Percentiles rank a stretch among this genome's conserved stretches.
Evolutionary conservation across 2,113 vertebrate species (phyloP).

Genomic region (Nerophis ophidion): DNA sequence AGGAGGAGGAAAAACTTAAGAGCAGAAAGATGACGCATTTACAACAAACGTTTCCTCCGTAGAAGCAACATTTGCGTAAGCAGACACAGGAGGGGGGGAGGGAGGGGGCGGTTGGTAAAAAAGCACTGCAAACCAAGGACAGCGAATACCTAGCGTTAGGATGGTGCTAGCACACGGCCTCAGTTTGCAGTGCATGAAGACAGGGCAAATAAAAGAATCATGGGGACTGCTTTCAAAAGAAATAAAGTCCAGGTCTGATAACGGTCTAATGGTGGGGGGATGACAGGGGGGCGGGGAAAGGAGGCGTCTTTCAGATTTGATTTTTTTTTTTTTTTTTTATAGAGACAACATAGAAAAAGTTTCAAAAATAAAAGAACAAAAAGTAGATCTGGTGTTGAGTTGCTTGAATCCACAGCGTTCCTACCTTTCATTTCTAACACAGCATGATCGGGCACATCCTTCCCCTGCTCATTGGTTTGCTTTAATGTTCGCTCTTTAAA

Average conservation of each 20-base stretch:
- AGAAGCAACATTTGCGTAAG: slow-evolving; percentile 66
- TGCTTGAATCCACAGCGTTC: slow-evolving; percentile 73
- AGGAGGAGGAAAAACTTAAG: slow-evolving; percentile 30
- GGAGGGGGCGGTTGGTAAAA: slow-evolving; percentile 40
- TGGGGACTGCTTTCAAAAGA: slow-evolving; percentile 32
- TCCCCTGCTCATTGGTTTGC: slow-evolving; percentile 91
- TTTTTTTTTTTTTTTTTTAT: slow-evolving; percentile 28
- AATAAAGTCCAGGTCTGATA: slow-evolving; percentile 57
- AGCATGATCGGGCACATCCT: slow-evolving; percentile 92
- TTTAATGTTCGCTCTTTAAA: slow-evolving; percentile 91
- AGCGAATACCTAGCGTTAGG: slow-evolving; percentile 8
- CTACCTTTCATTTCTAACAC: slow-evolving; percentile 98
- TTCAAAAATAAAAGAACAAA: slow-evolving; percentile 36
- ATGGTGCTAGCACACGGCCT: slow-evolving; percentile 14
- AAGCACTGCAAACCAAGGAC: slow-evolving; percentile 62
- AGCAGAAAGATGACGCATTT: slow-evolving; percentile 50
- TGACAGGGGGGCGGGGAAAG: neutral
- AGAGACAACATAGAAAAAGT: slow-evolving; percentile 63
- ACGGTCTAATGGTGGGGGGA: slow-evolving; percentile 56
- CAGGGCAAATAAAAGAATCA: slow-evolving; percentile 41
- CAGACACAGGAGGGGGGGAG: slow-evolving; percentile 45
- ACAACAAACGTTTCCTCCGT: slow-evolving; percentile 61
- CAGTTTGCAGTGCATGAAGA: slow-evolving; percentile 62
- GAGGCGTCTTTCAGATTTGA: slow-evolving; percentile 71
- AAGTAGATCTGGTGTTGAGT: slow-evolving; percentile 75